phyloP scores from a whole-genome alignment of 1,140 invertebrate genomes.

The Reticulitermes speratus region DNA sequence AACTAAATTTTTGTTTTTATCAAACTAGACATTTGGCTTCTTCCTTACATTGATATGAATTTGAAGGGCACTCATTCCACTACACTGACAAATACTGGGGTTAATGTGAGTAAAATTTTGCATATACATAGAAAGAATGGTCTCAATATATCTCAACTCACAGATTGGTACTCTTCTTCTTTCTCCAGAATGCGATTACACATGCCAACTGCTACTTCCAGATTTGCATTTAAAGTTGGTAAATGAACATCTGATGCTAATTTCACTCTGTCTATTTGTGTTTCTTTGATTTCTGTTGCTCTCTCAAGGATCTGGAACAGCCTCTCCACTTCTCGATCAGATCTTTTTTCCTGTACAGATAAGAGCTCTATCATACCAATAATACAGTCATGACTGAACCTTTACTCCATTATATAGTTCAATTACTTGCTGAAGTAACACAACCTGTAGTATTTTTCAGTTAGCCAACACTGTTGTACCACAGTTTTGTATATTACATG shows the following conservation, averaged over 20 bases:
- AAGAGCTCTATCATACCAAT: not conserved
- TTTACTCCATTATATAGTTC: too few species aligned
- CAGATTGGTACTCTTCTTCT: constrained; percentile 53
- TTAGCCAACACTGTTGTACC: too few species aligned
- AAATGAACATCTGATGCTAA: constrained; percentile 60
- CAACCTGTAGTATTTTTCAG: too few species aligned
- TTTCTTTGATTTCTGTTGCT: constrained; percentile 73
- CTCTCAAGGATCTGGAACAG: constrained; percentile 75
- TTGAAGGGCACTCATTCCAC: too few species aligned
- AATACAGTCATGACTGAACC: not conserved
- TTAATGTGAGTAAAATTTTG: too few species aligned
- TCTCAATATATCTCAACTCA: constrained; percentile 38
- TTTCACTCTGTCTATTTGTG: constrained; percentile 62
- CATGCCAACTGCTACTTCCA: constrained; percentile 64
- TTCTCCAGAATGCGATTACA: constrained; percentile 56
- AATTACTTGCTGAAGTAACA: too few species aligned
- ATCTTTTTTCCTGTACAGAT: constrained; percentile 62
- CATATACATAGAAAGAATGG: too few species aligned
- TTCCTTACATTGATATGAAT: too few species aligned
- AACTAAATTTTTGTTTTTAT: too few species aligned
- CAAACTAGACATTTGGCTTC: too few species aligned
- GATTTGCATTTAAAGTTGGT: constrained; percentile 62
- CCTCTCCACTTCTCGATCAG: constrained; percentile 74
- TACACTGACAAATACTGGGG: too few species aligned
- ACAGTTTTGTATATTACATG: too few species aligned